Evolutionary conservation across 2,888 invertebrate genomes (phyloP).

Genomic region (Eueremaeus valkanovi): DNA sequence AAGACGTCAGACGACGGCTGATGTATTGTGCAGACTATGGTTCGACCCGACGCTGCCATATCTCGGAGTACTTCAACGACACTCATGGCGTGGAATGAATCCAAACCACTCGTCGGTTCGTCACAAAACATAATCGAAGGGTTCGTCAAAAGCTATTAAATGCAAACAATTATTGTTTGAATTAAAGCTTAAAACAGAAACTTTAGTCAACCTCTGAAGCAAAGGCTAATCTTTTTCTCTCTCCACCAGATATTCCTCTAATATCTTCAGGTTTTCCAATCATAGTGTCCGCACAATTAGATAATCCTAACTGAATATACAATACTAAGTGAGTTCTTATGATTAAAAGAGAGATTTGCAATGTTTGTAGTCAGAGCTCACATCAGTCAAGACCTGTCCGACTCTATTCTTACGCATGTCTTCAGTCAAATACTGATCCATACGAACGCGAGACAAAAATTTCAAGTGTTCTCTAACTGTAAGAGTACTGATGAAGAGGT

Average conservation of each 20-base stretch:
- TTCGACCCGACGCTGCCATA: slow-evolving; percentile 54
- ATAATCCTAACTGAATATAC: slow-evolving; percentile 67
- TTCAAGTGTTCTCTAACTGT: slow-evolving; percentile 83
- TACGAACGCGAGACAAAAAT: slow-evolving; percentile 62
- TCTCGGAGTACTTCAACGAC: slow-evolving; percentile 67
- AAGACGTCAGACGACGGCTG: slow-evolving; percentile 58
- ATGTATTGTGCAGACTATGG: slow-evolving; percentile 59
- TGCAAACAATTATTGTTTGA: slow-evolving; percentile 25
- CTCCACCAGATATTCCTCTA: slow-evolving; percentile 93
- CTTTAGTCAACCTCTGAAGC: slow-evolving; percentile 73
- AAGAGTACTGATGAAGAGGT: slow-evolving; percentile 82
- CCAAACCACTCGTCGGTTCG: slow-evolving; percentile 93
- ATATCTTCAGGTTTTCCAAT: slow-evolving; percentile 82
- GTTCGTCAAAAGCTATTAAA: slow-evolving; percentile 76
- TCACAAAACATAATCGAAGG: slow-evolving; percentile 94
- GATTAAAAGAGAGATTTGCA: too few species aligned
- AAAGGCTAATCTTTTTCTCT: slow-evolving; percentile 88
- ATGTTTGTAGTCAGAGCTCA: too few species aligned
- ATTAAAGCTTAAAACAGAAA: not conserved
- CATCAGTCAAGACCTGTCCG: slow-evolving; percentile 52
- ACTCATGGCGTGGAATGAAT: slow-evolving; percentile 94
- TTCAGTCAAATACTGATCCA: slow-evolving; percentile 46
- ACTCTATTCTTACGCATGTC: slow-evolving; percentile 49
- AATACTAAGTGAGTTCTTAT: slow-evolving; percentile 13
- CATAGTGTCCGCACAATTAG: slow-evolving; percentile 81